A percentile compares a stretch with the other conserved stretches of the same genome.
These are phyloP conservation scores for Toxotes lorentzi DNA, from an alignment of 2,797 vertebrate species.

Conservation along the genomic window DNA sequence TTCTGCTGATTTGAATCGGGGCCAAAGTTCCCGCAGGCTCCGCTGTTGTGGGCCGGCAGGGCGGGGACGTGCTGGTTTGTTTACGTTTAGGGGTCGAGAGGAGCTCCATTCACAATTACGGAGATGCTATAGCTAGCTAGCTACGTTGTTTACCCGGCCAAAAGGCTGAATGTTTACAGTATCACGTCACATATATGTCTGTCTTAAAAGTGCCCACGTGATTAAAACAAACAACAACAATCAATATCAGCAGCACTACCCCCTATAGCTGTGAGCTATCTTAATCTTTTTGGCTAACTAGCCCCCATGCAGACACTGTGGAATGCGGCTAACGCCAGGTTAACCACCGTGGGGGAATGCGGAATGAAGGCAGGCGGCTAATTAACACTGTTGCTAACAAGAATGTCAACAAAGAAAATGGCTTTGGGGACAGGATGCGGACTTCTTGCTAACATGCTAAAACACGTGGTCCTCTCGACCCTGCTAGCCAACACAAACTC, in stretches of 20 bases:
- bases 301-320: background rate
- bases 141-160: slow-evolving; percentile 14
- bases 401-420: slow-evolving; percentile 79
- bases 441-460: slow-evolving; percentile 77
- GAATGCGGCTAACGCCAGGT: slow-evolving; percentile 40
- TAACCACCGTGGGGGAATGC: background rate
- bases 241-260: background rate
- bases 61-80: slow-evolving; percentile 79
- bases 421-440: slow-evolving; percentile 60
- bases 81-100: slow-evolving; percentile 76
- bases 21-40: slow-evolving; percentile 41
- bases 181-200: background rate
- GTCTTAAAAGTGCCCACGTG: background rate
- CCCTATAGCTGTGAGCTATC: background rate
- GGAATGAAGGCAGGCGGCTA: slow-evolving; percentile 27
- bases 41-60: slow-evolving; percentile 53
- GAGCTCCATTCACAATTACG: slow-evolving; percentile 66
- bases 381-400: slow-evolving; percentile 42
- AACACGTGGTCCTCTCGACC: slow-evolving; percentile 74
- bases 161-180: slow-evolving; percentile 26
- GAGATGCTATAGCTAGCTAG: slow-evolving; percentile 11
- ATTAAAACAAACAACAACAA: slow-evolving; percentile 4
- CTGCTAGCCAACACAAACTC: slow-evolving; percentile 31
- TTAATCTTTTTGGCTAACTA: background rate
- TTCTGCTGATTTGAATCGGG: background rate